Conservation (phyloP, 2,888 invertebrate species). For the Hydrotaea cyrtoneurina region DNA sequence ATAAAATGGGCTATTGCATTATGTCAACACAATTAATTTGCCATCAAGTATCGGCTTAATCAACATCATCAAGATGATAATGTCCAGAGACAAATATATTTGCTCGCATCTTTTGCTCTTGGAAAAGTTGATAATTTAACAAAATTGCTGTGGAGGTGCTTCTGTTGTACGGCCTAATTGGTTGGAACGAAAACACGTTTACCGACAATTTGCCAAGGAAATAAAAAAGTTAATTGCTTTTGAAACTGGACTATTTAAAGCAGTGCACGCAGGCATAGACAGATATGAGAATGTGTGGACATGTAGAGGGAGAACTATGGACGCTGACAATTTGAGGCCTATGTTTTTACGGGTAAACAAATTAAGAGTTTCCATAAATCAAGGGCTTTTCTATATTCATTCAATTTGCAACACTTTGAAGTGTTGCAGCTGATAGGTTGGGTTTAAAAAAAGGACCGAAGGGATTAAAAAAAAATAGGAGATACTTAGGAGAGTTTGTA, state of each 20-base stretch:
- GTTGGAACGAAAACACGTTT: background rate
- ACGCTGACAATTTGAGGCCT: too few species aligned
- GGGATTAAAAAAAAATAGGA: too few species aligned
- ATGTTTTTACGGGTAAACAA: too few species aligned
- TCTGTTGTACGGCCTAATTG: background rate
- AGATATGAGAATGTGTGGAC: too few species aligned
- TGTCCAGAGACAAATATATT: background rate
- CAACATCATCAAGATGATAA: background rate
- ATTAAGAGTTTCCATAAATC: too few species aligned
- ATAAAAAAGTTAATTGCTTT: slow-evolving; percentile 2
- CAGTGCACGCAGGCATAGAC: background rate
- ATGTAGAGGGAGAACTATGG: too few species aligned
- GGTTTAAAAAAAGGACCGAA: too few species aligned
- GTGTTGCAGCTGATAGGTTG: too few species aligned
- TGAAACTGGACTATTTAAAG: background rate
- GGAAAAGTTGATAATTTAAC: slow-evolving; percentile 4
- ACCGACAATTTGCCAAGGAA: background rate
- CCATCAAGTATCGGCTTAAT: background rate
- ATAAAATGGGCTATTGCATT: background rate
- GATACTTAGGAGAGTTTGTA: too few species aligned
- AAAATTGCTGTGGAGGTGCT: slow-evolving; percentile 1
- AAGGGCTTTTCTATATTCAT: too few species aligned
- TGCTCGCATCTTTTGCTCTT: background rate
- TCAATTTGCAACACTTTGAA: too few species aligned
- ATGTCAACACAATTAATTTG: slow-evolving; percentile 12